Base-by-base conservation (phyloP, 2,888 invertebrate genomes). In the Clostera curtula region DNA sequence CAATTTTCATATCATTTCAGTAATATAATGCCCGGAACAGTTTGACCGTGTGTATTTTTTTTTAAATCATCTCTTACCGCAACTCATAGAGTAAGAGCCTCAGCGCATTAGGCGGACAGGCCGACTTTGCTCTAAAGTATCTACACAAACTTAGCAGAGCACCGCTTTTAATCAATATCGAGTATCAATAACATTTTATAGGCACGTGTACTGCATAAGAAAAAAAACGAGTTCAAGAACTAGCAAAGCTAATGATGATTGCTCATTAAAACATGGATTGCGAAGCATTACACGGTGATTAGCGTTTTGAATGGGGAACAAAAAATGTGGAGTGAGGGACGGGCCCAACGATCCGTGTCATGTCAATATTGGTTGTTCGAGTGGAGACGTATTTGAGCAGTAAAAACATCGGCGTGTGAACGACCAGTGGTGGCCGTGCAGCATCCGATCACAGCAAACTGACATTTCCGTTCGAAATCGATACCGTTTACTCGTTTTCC, bases 401-500 rank as follows among this genome's bases (percentile, higher is more conserved):
- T 45, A 58, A 55, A 60, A 55, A 55, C 55, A 63, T 54, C 50
- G 51, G 50, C 71, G 69, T 75, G 75, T 67, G 75, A 77, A 71
- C 60, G 36, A 35, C 16, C 42, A 34, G 46, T 45, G 49, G 53
- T 44, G 49, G 45, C 43, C 43, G 39, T 37, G 41, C 43, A 39
- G 48, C 46, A 50, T 56, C 52, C 49, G 50, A 63, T 70, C 65
- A 61, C 67, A 49, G 56, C 68, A 67, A 72, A 75, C 72, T 73
- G 68, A 68, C 58, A 72, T 74, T 67, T 76, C 74, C 73, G 71
- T 51, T 68, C 56, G 47, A 50, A 63, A 64, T 64, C 54, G 54
- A 56, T 57, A 57, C 50, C 51, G 51, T 53, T 56, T 48, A 47
- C 52, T 24, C 40, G 38, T 48, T 59, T 61, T 62, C 52, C 51